These are phyloP conservation scores for Hartigia nigra DNA, from an alignment of 2,888 invertebrate genomes.

Conservation along the genomic window DNA sequence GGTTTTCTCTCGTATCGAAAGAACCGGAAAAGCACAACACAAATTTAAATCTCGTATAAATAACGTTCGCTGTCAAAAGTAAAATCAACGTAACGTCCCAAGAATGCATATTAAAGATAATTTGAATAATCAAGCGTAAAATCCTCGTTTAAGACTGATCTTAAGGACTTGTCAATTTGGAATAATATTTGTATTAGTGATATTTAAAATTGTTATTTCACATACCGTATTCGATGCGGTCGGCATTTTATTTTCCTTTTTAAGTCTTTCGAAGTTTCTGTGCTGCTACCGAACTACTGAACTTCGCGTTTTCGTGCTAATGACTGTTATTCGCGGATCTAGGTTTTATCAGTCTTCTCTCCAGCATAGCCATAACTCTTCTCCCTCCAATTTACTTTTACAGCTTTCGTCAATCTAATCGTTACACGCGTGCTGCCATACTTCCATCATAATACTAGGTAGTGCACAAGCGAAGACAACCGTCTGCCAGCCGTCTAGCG, in stretches of 20 bases:
- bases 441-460: not conserved
- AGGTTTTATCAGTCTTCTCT: not conserved
- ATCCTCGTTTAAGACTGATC: not conserved
- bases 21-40: not conserved
- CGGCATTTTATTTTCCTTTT: not conserved
- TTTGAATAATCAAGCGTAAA: not conserved
- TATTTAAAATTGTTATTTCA: not conserved
- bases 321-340: conserved; percentile 3
- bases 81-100: not conserved
- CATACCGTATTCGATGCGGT: not conserved
- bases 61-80: not conserved
- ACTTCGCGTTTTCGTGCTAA: conserved; percentile 4
- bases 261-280: conserved; percentile 2
- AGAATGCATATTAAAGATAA: not conserved
- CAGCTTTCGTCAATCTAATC: conserved; percentile 31
- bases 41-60: not conserved
- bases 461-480: not conserved
- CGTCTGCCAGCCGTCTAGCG: not conserved
- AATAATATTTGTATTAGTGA: not conserved
- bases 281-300: conserved; percentile 7
- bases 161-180: not conserved
- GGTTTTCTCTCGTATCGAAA: not conserved
- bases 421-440: conserved; percentile 14
- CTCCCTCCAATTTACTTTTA: conserved; percentile 24
- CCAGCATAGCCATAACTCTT: conserved; percentile 18